phyloP scores from a whole-genome alignment of 35 echinoderm and acorn worm genomes.

The Holothuria glaberrima region DNA sequence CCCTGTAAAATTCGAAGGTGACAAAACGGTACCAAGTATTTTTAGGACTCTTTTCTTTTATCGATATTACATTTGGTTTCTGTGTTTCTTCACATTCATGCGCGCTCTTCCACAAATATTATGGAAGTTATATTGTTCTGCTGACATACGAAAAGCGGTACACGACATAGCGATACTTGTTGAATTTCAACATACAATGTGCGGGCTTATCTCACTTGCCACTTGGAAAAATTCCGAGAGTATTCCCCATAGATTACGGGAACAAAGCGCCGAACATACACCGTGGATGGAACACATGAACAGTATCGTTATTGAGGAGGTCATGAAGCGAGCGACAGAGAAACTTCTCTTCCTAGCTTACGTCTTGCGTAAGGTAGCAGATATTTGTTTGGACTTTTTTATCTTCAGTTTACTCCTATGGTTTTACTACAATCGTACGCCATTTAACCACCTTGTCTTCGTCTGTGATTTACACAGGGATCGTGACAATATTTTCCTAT shows the following conservation, averaged over 20 bases:
- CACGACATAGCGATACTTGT: constrained; percentile 8
- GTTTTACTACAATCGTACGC: not conserved
- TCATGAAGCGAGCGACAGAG: not conserved
- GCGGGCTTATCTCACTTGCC: not conserved
- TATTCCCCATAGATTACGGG: not conserved
- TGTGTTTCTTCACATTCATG: constrained; percentile 6
- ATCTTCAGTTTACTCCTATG: not conserved
- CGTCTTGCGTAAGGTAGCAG: no score
- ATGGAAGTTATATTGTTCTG: not conserved
- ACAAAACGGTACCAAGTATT: not conserved
- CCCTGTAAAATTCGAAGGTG: not conserved
- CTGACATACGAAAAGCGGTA: not conserved
- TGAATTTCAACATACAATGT: constrained; percentile 21
- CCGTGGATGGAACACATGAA: not conserved
- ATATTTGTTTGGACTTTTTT: not conserved
- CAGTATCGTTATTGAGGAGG: not conserved
- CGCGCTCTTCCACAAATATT: constrained; percentile 2
- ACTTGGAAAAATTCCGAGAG: not conserved
- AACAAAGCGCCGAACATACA: no score
- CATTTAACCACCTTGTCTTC: not conserved
- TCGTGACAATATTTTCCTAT: constrained; percentile 16
- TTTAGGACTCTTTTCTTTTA: constrained; percentile 30
- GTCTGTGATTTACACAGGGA: constrained; percentile 23
- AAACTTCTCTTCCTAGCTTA: not conserved
- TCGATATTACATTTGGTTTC: no score